phyloP scores from a whole-genome alignment of 2,113 vertebrate genomes.

The Gadus chalcogrammus region DNA sequence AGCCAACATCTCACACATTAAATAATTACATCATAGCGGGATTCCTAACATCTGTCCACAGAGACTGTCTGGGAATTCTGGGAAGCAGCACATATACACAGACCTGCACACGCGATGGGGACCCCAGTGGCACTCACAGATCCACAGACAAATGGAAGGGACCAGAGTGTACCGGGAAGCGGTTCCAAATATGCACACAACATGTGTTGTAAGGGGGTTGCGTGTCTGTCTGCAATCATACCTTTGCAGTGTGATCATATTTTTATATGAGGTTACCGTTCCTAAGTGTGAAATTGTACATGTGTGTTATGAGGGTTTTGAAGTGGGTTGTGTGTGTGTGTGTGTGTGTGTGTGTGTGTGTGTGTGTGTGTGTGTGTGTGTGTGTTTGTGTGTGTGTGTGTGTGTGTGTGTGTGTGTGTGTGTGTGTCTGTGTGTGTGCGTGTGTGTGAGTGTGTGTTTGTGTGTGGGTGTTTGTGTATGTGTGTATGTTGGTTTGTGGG shows the following conservation, averaged over 20 bases:
- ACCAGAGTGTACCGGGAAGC: slow-evolving; percentile 41
- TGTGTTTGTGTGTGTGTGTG: background rate
- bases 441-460: no score
- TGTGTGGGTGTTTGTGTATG: no score
- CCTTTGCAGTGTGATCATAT: slow-evolving; percentile 27
- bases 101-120: slow-evolving; percentile 50
- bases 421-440: no score
- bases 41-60: slow-evolving; percentile 41
- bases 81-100: slow-evolving; percentile 44
- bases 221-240: slow-evolving; percentile 42
- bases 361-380: slow-evolving; percentile 14
- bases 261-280: background rate
- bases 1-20: slow-evolving; percentile 20
- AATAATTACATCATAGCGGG: slow-evolving; percentile 59
- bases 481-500: no score
- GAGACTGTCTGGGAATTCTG: slow-evolving; percentile 64
- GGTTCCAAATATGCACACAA: background rate
- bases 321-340: slow-evolving; percentile 9
- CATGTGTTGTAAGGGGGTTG: slow-evolving; percentile 10
- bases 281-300: no score
- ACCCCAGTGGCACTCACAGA: slow-evolving; percentile 42
- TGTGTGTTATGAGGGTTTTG: background rate
- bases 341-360: background rate
- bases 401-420: slow-evolving; percentile 14
- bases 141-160: slow-evolving; percentile 30